Conservation (phyloP, 2,888 invertebrate species). For the Tortricodes alternella region DNA sequence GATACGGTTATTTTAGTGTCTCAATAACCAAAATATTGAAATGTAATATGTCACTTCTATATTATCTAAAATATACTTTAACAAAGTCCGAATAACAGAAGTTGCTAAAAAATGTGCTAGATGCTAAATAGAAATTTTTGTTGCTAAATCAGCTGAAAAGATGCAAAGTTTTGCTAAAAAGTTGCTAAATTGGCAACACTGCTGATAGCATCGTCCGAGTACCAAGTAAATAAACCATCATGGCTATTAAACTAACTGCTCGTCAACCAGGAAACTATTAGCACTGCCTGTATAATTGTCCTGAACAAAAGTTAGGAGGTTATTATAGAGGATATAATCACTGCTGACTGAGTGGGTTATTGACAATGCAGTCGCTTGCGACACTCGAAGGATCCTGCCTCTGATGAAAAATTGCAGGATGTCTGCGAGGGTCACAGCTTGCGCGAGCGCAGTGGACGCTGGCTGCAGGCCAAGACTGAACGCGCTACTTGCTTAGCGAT, state of each 20-base stretch:
- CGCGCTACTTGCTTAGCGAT: background rate
- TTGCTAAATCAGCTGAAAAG: too few species aligned
- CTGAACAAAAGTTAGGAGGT: background rate
- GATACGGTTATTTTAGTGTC: too few species aligned
- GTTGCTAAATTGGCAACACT: too few species aligned
- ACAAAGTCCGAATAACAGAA: too few species aligned
- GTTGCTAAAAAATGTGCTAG: too few species aligned
- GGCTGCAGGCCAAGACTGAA: background rate
- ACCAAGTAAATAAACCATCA: background rate
- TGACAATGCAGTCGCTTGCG: conserved; percentile 5
- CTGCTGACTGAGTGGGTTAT: conserved; percentile 6
- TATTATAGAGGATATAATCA: conserved; percentile 4
- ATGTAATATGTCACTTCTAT: too few species aligned
- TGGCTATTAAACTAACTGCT: background rate
- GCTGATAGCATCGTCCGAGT: background rate
- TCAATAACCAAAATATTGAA: too few species aligned
- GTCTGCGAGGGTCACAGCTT: conserved; percentile 11
- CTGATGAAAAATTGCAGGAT: conserved; percentile 11
- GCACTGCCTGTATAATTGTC: conserved; percentile 1
- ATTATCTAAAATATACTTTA: too few species aligned
- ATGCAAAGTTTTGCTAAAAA: too few species aligned
- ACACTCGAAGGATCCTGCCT: conserved; percentile 8
- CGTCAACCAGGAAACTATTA: background rate
- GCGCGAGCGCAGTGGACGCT: background rate
- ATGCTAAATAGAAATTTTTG: too few species aligned